phyloP scores from a whole-genome alignment of 2,888 invertebrate species.

The Helobdella robusta region DNA sequence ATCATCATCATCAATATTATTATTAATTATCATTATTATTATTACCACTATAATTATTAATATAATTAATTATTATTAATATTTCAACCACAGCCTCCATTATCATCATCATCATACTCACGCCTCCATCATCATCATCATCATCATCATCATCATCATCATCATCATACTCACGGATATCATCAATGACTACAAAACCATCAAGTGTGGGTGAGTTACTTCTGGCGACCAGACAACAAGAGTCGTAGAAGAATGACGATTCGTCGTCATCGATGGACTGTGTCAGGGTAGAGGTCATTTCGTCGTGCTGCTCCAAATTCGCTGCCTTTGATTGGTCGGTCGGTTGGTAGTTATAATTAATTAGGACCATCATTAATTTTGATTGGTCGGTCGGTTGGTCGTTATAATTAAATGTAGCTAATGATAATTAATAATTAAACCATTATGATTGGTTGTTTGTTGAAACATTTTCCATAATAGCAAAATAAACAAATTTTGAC shows the following conservation, averaged over 20 bases:
- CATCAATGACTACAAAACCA: conserved; percentile 23
- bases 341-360: too few relatives aligned
- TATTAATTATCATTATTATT: too few relatives aligned
- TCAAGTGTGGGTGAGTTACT: conserved; percentile 19
- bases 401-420: too few relatives aligned
- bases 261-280: conserved; percentile 1
- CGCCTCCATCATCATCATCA: neutral
- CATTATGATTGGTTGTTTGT: too few relatives aligned
- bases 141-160: neutral
- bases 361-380: too few relatives aligned
- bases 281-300: conserved; percentile 5
- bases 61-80: neutral
- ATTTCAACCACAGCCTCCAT: neutral
- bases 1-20: too few relatives aligned
- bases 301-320: neutral
- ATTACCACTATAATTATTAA: too few relatives aligned
- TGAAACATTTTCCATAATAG: too few relatives aligned
- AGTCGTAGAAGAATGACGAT: conserved; percentile 29
- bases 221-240: neutral
- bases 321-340: too few relatives aligned
- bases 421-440: too few relatives aligned
- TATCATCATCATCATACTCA: neutral
- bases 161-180: neutral
- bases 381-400: too few relatives aligned
- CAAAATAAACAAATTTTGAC: too few relatives aligned